Conservation (phyloP, 1,140 invertebrate species). For the Drosophila tani region DNA sequence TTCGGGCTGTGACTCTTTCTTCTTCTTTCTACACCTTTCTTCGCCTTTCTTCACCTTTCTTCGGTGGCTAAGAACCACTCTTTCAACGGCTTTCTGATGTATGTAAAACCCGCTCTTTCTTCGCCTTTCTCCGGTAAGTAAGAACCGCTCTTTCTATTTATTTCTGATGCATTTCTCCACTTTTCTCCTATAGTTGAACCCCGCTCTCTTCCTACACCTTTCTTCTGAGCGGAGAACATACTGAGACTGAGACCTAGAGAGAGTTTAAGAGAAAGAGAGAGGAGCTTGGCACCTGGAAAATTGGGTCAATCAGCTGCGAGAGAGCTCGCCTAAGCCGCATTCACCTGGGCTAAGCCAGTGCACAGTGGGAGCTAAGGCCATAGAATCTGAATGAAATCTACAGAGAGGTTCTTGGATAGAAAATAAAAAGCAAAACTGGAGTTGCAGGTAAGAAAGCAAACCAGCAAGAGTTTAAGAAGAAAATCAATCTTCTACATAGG, state of each 20-base stretch:
- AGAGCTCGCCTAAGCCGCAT: constrained; percentile 1
- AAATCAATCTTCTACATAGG: too few species aligned
- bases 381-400: neutral
- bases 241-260: too few species aligned
- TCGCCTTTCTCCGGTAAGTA: too few species aligned
- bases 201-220: constrained; percentile 12
- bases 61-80: neutral
- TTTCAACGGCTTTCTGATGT: too few species aligned
- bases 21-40: constrained; percentile 10
- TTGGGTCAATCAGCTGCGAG: constrained; percentile 70
- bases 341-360: neutral
- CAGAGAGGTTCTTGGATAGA: neutral
- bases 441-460: too few species aligned
- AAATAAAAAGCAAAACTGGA: too few species aligned
- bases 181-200: constrained; percentile 9
- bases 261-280: constrained; percentile 14
- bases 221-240: constrained; percentile 21
- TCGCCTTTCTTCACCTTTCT: constrained; percentile 26
- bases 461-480: too few species aligned
- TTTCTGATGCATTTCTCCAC: neutral
- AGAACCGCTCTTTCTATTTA: too few species aligned
- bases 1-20: constrained; percentile 9
- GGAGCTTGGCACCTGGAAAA: constrained; percentile 40
- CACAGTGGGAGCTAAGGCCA: neutral
- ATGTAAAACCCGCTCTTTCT: too few species aligned